Conservation (phyloP, 2,113 vertebrate genomes). For the Salvator merianae region DNA sequence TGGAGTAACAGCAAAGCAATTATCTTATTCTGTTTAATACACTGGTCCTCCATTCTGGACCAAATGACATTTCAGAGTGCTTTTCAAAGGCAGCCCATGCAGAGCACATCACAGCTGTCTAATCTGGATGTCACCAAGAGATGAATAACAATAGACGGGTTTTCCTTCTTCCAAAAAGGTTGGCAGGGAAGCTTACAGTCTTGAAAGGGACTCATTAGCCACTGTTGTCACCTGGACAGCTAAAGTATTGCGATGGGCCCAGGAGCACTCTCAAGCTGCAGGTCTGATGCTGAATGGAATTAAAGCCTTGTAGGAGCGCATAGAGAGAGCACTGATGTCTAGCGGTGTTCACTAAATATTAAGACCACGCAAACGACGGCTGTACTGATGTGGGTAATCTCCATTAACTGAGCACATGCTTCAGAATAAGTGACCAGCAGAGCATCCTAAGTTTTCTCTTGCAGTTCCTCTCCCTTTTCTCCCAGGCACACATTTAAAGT, state of each 20-base stretch:
- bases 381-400: background rate
- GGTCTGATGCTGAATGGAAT: background rate
- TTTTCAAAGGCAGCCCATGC: background rate
- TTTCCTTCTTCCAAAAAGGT: background rate
- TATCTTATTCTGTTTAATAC: too few species aligned
- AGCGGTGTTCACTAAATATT: slow-evolving; percentile 1
- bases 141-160: background rate
- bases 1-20: background rate
- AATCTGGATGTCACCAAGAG: background rate
- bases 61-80: background rate
- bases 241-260: background rate
- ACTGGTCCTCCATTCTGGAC: background rate
- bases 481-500: slow-evolving; percentile 51
- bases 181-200: too few species aligned
- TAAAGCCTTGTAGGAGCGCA: background rate
- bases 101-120: background rate
- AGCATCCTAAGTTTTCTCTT: slow-evolving; percentile 39
- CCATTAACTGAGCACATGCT: background rate
- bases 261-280: background rate
- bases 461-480: slow-evolving; percentile 36
- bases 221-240: too few species aligned
- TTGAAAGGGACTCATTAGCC: background rate
- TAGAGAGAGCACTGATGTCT: background rate
- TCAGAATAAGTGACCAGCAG: slow-evolving; percentile 25
- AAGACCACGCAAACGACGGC: background rate